A percentile compares a stretch with the other conserved stretches of the same genome.
Conservation (phyloP, 2,888 invertebrate genomes). For the Hirtodrosophila alboralis region DNA sequence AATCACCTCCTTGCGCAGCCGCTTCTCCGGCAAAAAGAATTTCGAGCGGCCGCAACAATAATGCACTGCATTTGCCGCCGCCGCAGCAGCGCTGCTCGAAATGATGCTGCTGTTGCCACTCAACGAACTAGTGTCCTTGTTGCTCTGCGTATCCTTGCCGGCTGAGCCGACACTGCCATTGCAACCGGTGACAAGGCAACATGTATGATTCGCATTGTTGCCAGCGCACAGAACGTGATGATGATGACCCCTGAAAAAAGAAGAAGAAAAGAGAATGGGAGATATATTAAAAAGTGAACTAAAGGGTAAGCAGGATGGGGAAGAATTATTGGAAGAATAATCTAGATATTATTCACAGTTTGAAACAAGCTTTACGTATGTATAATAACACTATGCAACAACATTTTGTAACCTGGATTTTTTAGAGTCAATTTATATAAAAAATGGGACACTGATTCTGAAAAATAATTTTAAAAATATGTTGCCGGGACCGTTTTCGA, state of each 20-base stretch:
- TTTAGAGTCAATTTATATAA: too few species aligned
- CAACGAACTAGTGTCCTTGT: constrained; percentile 65
- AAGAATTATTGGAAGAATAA: too few species aligned
- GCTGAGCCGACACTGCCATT: constrained; percentile 54
- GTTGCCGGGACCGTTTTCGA: too few species aligned
- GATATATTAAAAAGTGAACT: neutral
- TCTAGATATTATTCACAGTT: too few species aligned
- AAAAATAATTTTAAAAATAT: too few species aligned
- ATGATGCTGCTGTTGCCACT: constrained; percentile 71
- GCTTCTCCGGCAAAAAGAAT: constrained; percentile 90
- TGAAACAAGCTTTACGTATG: too few species aligned
- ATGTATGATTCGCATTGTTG: constrained; percentile 66
- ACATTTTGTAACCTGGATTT: too few species aligned
- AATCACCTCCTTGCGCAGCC: constrained; percentile 89
- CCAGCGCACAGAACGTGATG: constrained; percentile 81
- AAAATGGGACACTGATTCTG: too few species aligned
- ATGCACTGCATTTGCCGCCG: constrained; percentile 64
- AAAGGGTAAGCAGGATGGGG: too few species aligned
- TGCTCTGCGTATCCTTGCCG: constrained; percentile 59
- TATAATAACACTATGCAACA: too few species aligned
- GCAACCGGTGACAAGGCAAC: constrained; percentile 74
- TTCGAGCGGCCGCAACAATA: constrained; percentile 86
- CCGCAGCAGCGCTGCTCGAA: constrained; percentile 63
- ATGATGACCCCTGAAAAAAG: constrained; percentile 58
- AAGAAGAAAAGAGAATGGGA: neutral